Evolutionary conservation across 2,888 invertebrate species (phyloP).

Genomic region (Hyalella azteca): DNA sequence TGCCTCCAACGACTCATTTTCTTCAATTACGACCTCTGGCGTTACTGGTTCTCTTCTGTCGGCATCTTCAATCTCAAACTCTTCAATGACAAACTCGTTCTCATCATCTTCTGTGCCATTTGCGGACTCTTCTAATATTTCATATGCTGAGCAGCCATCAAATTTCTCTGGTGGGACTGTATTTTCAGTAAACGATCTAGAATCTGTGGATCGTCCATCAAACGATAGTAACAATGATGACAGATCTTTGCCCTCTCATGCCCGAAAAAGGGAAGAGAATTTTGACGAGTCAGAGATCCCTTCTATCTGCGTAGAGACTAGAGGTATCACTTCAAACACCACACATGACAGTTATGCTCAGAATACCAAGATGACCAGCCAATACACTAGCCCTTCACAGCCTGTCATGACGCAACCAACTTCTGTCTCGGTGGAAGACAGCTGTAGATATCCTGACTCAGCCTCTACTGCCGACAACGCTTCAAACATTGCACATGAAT

Average conservation of each 20-base stretch:
- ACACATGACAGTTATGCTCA: too few species aligned
- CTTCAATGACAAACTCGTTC: constrained; percentile 13
- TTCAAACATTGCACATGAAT: too few species aligned
- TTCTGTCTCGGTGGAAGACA: neutral
- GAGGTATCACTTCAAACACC: too few species aligned
- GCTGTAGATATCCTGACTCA: neutral
- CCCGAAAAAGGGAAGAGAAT: too few species aligned
- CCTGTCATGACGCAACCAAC: neutral
- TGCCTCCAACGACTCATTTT: constrained; percentile 23
- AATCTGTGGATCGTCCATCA: neutral
- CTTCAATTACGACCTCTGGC: constrained; percentile 1
- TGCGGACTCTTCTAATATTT: constrained; percentile 1
- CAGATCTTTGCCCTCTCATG: neutral
- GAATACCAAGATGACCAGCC: too few species aligned
- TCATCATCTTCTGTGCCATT: constrained; percentile 22
- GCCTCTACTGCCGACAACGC: too few species aligned
- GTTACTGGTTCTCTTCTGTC: constrained; percentile 6
- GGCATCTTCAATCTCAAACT: neutral
- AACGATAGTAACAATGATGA: neutral
- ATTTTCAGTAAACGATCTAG: neutral
- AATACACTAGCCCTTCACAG: too few species aligned
- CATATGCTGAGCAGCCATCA: neutral
- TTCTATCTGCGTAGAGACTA: too few species aligned
- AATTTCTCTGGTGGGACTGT: neutral
- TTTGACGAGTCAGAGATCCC: too few species aligned